phyloP scores from a whole-genome alignment of 2,113 vertebrate species.

The Gallinago paraguaiae region DNA sequence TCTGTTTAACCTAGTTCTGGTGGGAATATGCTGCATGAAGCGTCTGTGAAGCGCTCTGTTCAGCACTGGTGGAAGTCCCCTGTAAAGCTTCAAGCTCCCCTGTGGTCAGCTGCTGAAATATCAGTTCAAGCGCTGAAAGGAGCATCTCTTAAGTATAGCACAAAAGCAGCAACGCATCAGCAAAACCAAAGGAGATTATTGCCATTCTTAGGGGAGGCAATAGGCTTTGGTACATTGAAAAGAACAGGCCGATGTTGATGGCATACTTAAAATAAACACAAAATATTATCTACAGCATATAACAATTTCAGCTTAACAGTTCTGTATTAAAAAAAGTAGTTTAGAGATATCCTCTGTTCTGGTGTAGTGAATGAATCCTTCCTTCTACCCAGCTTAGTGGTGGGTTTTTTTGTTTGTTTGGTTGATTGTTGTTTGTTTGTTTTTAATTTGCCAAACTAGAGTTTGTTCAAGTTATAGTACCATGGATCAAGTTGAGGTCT shows the following conservation, averaged over 20 bases:
- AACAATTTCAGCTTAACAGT: neutral
- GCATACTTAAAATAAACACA: neutral
- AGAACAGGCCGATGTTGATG: neutral
- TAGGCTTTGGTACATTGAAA: neutral
- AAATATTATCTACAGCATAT: neutral
- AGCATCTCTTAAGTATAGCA: neutral
- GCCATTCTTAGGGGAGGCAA: neutral
- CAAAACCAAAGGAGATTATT: neutral
- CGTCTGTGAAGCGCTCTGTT: neutral
- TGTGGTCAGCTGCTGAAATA: neutral
- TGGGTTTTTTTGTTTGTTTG: neutral
- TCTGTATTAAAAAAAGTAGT: neutral
- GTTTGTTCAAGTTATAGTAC: neutral
- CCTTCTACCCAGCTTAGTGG: neutral
- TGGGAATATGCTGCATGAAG: neutral
- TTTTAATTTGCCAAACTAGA: neutral
- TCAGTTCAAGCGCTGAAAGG: neutral
- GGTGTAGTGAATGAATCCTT: neutral
- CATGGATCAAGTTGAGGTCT: neutral
- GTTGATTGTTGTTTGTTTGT: neutral
- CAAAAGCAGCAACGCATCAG: neutral
- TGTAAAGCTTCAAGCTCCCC: neutral
- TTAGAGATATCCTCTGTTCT: neutral
- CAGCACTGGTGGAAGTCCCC: neutral
- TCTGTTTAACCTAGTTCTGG: neutral